Evolutionary conservation across 2,888 invertebrate genomes (phyloP).

Genomic region (Netelia fuscicornis): DNA sequence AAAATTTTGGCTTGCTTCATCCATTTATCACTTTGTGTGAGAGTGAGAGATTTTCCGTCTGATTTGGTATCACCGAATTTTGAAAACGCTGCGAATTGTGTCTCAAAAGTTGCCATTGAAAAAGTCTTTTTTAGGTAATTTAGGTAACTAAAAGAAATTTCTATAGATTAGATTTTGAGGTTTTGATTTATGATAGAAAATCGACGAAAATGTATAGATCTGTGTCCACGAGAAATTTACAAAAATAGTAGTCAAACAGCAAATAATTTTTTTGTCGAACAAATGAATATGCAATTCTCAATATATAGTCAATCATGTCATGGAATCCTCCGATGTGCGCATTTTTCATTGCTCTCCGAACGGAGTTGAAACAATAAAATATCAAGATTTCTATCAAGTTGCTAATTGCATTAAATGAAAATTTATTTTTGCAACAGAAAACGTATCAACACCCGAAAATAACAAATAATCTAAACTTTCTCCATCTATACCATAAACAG

Average conservation of each 20-base stretch:
- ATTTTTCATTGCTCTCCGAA: too few relatives aligned
- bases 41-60: conserved; percentile 83
- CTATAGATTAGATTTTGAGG: neutral
- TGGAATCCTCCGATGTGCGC: too few relatives aligned
- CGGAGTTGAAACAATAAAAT: too few relatives aligned
- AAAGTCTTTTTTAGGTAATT: neutral
- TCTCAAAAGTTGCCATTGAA: conserved; percentile 69
- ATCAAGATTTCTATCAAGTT: neutral
- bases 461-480: neutral
- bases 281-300: neutral
- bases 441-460: neutral
- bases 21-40: conserved; percentile 85
- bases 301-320: neutral
- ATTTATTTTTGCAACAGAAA: neutral
- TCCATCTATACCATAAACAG: neutral
- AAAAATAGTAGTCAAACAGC: neutral
- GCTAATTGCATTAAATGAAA: neutral
- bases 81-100: conserved; percentile 78
- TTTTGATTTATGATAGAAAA: neutral
- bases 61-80: conserved; percentile 84
- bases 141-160: neutral
- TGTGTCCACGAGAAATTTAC: conserved; percentile 39
- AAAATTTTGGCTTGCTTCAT: conserved; percentile 85
- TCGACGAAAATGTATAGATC: neutral
- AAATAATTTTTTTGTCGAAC: conserved; percentile 41